Evolutionary conservation across 2,888 invertebrate genomes (phyloP).

Genomic region (Ctenicera cuprea): DNA sequence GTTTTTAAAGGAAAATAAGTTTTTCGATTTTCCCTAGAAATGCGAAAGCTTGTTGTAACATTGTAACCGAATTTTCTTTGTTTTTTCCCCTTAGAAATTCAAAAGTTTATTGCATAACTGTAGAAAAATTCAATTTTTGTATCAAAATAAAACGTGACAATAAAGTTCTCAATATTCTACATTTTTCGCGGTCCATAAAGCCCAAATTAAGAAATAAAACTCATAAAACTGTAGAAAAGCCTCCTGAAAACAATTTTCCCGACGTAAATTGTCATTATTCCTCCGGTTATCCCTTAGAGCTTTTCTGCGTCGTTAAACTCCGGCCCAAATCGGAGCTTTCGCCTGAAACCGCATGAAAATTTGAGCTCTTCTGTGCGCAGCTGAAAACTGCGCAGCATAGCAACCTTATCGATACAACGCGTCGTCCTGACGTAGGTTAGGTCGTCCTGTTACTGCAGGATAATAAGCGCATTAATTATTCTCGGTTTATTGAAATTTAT

Average conservation of each 20-base stretch:
- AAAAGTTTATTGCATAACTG: too few species aligned
- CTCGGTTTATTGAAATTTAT: conserved; percentile 34
- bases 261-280: neutral
- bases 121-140: too few species aligned
- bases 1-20: too few species aligned
- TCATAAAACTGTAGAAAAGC: neutral
- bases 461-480: conserved; percentile 43
- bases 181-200: too few species aligned
- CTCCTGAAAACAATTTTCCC: neutral
- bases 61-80: too few species aligned
- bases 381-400: conserved; percentile 59
- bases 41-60: too few species aligned
- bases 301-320: neutral
- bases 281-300: neutral
- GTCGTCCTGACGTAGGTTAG: conserved; percentile 64
- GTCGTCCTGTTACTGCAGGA: conserved; percentile 49
- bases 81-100: too few species aligned
- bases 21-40: too few species aligned
- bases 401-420: conserved; percentile 63
- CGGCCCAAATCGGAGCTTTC: conserved; percentile 10
- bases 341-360: conserved; percentile 38
- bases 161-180: too few species aligned
- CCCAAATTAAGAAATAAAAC: neutral
- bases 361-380: conserved; percentile 45
- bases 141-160: too few species aligned